Evolutionary conservation across 2,113 vertebrate species (phyloP).

Genomic region (Lophius piscatorius): DNA sequence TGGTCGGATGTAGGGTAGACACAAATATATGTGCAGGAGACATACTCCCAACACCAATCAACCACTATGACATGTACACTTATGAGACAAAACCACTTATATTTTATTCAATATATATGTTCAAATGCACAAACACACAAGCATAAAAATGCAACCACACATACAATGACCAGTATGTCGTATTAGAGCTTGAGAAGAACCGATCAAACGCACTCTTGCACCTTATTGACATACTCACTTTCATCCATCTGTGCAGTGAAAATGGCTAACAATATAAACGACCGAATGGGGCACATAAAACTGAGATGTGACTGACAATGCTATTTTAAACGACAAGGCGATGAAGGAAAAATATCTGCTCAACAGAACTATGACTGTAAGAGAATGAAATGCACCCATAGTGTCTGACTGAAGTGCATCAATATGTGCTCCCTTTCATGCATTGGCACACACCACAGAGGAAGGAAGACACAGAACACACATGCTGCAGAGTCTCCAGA

Average conservation of each 20-base stretch:
- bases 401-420: conserved; percentile 76
- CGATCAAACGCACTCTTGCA: conserved; percentile 29
- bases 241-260: conserved; percentile 27
- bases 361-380: conserved; percentile 69
- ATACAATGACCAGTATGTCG: conserved; percentile 34
- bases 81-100: conserved; percentile 45
- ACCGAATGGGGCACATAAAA: conserved; percentile 17
- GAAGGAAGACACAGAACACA: conserved; percentile 69
- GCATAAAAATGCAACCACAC: conserved; percentile 38
- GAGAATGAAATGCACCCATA: conserved; percentile 75
- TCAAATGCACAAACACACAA: conserved; percentile 16
- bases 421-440: conserved; percentile 61
- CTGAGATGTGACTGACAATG: conserved; percentile 33
- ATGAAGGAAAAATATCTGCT: conserved; percentile 68
- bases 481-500: conserved; percentile 70
- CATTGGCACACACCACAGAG: conserved; percentile 61
- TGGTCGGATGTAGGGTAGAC: conserved; percentile 21
- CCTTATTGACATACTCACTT: conserved; percentile 37
- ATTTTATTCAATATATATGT: conserved; percentile 40
- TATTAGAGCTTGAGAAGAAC: conserved; percentile 19
- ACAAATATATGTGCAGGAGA: conserved; percentile 35
- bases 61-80: conserved; percentile 43
- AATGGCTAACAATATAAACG: conserved; percentile 34
- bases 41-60: conserved; percentile 48
- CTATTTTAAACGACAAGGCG: conserved; percentile 32